Evolutionary conservation across 2,113 vertebrate genomes (phyloP).

Genomic region (Clupea harengus): DNA sequence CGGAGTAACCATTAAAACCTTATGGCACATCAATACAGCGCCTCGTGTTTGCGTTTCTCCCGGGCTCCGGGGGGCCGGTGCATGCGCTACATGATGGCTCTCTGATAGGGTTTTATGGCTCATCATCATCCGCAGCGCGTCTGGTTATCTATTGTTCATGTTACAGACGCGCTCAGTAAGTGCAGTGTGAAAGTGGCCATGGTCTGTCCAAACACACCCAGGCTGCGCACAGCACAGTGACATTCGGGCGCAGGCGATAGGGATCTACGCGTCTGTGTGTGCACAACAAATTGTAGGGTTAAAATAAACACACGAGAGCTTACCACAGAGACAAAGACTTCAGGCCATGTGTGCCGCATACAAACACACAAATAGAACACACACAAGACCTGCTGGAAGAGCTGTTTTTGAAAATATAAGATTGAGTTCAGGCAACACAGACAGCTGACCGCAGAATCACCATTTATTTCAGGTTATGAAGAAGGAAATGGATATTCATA

Average conservation of each 20-base stretch:
- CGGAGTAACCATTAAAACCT: background rate
- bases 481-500: background rate
- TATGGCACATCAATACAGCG: slow-evolving; percentile 3
- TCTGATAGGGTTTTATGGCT: slow-evolving; percentile 12
- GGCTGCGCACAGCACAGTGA: background rate
- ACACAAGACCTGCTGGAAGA: background rate
- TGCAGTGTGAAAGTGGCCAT: background rate
- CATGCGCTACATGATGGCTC: background rate
- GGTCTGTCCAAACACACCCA: background rate
- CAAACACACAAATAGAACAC: background rate
- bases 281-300: slow-evolving; percentile 16
- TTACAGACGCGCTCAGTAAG: background rate
- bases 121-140: background rate
- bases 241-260: background rate
- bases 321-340: background rate
- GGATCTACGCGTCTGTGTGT: background rate
- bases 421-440: background rate
- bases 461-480: background rate
- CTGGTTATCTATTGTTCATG: background rate
- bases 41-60: slow-evolving; percentile 11
- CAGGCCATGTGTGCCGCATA: background rate
- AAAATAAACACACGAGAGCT: slow-evolving; percentile 1
- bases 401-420: background rate
- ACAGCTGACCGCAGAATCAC: background rate
- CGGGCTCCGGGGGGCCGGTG: background rate